A percentile compares a stretch with the other conserved stretches of the same genome.
Conservation (phyloP, 1,140 invertebrate species). For the Caenorhabditis brenneri region DNA sequence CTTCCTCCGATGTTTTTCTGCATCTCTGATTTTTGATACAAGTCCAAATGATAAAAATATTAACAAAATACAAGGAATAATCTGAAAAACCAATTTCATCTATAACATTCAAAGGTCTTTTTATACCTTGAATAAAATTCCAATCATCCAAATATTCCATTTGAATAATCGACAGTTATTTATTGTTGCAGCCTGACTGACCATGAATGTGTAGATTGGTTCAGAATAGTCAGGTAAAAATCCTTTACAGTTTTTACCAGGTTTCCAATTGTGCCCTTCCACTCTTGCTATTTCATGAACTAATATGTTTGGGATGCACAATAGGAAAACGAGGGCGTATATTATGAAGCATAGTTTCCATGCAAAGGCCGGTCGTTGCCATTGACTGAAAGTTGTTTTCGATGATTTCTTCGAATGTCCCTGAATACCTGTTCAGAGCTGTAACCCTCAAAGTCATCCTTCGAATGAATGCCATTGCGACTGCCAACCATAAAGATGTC, state of each 20-base stretch:
- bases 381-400: conserved; percentile 55
- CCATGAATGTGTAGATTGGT: conserved; percentile 57
- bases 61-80: conserved; percentile 65
- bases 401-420: conserved; percentile 17
- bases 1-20: conserved; percentile 58
- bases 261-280: conserved; percentile 34
- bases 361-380: conserved; percentile 61
- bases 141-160: conserved; percentile 66
- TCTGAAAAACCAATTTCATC: conserved; percentile 40
- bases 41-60: conserved; percentile 61
- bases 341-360: conserved; percentile 58
- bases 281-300: conserved; percentile 62
- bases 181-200: conserved; percentile 52
- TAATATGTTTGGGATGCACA: conserved; percentile 62
- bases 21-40: conserved; percentile 59
- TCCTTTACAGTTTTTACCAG: conserved; percentile 50
- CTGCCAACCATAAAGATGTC: conserved; percentile 67
- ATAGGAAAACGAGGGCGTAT: conserved; percentile 59
- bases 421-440: conserved; percentile 52
- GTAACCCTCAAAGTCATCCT: conserved; percentile 64
- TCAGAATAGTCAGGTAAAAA: conserved; percentile 59
- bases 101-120: background rate
- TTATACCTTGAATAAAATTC: conserved; percentile 63
- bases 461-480: conserved; percentile 67
- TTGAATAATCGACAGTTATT: conserved; percentile 65